Evolutionary conservation across 2,888 invertebrate genomes (phyloP).

Genomic region (Volucella zonaria): DNA sequence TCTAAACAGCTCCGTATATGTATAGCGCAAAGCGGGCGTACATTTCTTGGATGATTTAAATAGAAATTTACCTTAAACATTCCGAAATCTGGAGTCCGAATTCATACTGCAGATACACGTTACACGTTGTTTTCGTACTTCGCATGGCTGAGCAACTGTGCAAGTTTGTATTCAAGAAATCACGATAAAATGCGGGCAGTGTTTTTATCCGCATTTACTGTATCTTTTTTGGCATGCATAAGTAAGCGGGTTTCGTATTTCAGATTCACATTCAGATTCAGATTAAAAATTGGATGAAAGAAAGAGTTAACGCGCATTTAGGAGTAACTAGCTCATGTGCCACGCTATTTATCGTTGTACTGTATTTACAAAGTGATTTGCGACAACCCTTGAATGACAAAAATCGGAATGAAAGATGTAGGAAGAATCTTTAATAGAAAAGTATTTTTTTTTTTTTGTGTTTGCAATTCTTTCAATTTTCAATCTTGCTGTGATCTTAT

Average conservation of each 20-base stretch:
- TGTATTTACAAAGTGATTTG: not conserved
- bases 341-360: not conserved
- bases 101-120: slow-evolving; percentile 10
- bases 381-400: slow-evolving; percentile 33
- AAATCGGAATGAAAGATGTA: slow-evolving; percentile 25
- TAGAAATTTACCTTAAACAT: slow-evolving; percentile 32
- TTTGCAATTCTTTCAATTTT: too few species aligned
- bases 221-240: slow-evolving; percentile 29
- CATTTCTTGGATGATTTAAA: not conserved
- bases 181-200: slow-evolving; percentile 13
- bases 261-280: slow-evolving; percentile 1
- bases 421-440: not conserved
- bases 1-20: slow-evolving; percentile 14
- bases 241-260: slow-evolving; percentile 29
- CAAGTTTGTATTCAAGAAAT: slow-evolving; percentile 26
- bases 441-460: not conserved
- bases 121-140: not conserved
- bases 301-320: slow-evolving; percentile 35
- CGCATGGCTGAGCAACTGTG: not conserved
- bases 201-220: slow-evolving; percentile 27
- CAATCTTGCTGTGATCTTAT: not conserved
- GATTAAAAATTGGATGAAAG: slow-evolving; percentile 21
- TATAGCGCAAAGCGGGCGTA: slow-evolving; percentile 14
- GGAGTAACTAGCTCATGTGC: not conserved
- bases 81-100: not conserved